phyloP scores from a whole-genome alignment of 2,797 vertebrate genomes.

The Aselliscus stoliczkanus region DNA sequence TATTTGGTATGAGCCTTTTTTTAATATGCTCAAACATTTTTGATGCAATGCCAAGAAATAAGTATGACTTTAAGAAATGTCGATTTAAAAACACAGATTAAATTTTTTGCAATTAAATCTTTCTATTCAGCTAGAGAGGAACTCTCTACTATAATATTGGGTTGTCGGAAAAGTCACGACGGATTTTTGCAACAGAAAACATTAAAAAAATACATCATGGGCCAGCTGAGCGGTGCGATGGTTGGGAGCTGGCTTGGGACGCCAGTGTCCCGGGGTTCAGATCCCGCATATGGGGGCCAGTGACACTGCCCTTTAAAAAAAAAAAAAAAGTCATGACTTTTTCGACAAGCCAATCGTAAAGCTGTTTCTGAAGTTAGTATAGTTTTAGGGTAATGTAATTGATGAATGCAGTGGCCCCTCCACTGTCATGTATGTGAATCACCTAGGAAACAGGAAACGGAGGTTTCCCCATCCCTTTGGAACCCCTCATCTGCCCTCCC shows the following conservation, averaged over 20 bases:
- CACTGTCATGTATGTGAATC: background rate
- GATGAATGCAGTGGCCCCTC: background rate
- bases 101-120: constrained; percentile 39
- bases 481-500: background rate
- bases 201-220: too few relatives aligned
- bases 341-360: too few relatives aligned
- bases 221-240: too few relatives aligned
- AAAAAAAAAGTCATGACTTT: too few relatives aligned
- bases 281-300: too few relatives aligned
- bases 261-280: too few relatives aligned
- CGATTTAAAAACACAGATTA: constrained; percentile 33
- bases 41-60: constrained; percentile 49
- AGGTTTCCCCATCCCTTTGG: background rate
- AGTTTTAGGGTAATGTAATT: background rate
- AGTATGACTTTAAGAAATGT: constrained; percentile 48
- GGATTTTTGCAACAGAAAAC: too few relatives aligned
- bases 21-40: constrained; percentile 56
- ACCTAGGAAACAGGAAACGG: background rate
- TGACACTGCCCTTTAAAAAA: too few relatives aligned
- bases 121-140: constrained; percentile 8
- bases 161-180: too few relatives aligned
- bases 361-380: background rate
- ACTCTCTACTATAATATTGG: background rate
- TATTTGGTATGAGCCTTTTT: constrained; percentile 40
- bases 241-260: too few relatives aligned